Percentiles rank a stretch among this genome's conserved stretches.
Conservation (phyloP, 53 echinoderm and acorn worm species). For the Astropecten irregularis region DNA sequence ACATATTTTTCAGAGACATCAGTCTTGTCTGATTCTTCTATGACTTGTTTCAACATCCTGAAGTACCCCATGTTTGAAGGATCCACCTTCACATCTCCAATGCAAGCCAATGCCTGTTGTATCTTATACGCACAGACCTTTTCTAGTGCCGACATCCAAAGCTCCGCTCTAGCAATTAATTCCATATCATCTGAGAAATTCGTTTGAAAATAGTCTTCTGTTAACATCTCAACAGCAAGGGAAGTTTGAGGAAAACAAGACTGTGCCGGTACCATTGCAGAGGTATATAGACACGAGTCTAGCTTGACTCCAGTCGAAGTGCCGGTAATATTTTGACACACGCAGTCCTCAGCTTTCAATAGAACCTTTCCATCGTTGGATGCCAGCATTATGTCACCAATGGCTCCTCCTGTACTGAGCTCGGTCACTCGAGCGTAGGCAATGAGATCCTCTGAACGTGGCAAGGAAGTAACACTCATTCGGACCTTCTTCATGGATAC, state of each 20-base stretch:
- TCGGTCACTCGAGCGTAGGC: constrained; percentile 65
- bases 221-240: constrained; percentile 60
- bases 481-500: constrained; percentile 55
- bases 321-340: constrained; percentile 44
- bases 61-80: constrained; percentile 57
- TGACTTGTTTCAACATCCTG: constrained; percentile 41
- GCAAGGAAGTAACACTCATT: constrained; percentile 69
- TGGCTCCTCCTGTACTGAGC: constrained; percentile 52
- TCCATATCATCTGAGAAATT: constrained; percentile 60
- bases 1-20: not conserved
- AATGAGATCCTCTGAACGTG: constrained; percentile 55
- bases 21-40: not conserved
- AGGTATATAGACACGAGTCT: constrained; percentile 72
- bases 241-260: constrained; percentile 64
- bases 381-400: constrained; percentile 62
- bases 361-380: constrained; percentile 58
- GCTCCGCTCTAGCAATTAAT: constrained; percentile 48
- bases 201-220: constrained; percentile 44
- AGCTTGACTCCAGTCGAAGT: constrained; percentile 29
- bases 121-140: constrained; percentile 70
- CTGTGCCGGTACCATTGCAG: constrained; percentile 61
- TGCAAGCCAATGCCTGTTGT: constrained; percentile 64
- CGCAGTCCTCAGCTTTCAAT: constrained; percentile 61
- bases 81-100: constrained; percentile 42
- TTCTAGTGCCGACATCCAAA: constrained; percentile 40